These are phyloP conservation scores for Catajapyx aquilonaris DNA, from an alignment of 1,140 invertebrate species.

Conservation along the genomic window DNA sequence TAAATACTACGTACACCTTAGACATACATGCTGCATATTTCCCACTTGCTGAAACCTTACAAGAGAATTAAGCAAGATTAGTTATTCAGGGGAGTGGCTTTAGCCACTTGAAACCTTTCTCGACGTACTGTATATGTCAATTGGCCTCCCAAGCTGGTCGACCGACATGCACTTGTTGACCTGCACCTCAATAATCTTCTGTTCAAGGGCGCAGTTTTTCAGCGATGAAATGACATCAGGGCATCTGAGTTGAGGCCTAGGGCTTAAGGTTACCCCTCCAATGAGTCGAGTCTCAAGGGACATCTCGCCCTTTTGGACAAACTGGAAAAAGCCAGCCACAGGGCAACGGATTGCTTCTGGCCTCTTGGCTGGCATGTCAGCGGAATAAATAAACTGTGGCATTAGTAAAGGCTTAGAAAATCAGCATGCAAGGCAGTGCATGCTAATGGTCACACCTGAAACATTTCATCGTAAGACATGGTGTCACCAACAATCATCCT, in stretches of 20 bases:
- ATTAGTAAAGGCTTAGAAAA: background rate
- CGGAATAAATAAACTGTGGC: background rate
- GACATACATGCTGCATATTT: too few species aligned
- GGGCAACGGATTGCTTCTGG: conserved; percentile 31
- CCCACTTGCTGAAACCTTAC: too few species aligned
- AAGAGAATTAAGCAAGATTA: too few species aligned
- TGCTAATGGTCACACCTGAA: too few species aligned
- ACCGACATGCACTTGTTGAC: conserved; percentile 32
- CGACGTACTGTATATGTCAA: conserved; percentile 25
- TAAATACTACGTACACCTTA: too few species aligned
- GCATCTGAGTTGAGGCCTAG: conserved; percentile 28
- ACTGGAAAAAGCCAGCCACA: conserved; percentile 28
- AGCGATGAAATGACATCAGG: conserved; percentile 28
- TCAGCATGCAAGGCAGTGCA: too few species aligned
- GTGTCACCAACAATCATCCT: too few species aligned
- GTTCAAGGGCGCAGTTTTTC: conserved; percentile 24
- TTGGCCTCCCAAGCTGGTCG: conserved; percentile 30
- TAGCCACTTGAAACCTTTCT: too few species aligned
- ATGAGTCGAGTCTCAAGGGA: conserved; percentile 27
- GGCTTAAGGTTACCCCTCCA: conserved; percentile 31
- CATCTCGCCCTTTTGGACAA: conserved; percentile 23
- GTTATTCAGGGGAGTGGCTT: too few species aligned
- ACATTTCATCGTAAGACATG: too few species aligned
- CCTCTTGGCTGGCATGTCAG: conserved; percentile 21
- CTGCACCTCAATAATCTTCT: conserved; percentile 29